phyloP scores from a whole-genome alignment of 2,797 vertebrate species.

The Pangasius djambal region DNA sequence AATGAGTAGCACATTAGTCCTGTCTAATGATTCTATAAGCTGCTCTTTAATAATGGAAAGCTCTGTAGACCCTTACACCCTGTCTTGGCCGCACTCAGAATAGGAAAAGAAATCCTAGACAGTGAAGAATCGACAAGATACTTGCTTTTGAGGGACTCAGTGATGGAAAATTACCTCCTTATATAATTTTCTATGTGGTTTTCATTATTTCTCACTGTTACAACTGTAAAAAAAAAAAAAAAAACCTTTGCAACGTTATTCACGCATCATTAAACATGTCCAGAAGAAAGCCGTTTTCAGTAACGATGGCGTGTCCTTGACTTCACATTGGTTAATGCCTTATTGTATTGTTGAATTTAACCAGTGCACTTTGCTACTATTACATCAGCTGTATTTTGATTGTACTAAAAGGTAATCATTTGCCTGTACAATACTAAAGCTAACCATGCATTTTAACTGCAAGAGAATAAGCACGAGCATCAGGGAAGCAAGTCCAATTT shows the following conservation, averaged over 20 bases:
- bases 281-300: background rate
- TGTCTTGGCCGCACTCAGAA: constrained; percentile 7
- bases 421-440: constrained; percentile 35
- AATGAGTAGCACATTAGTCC: constrained; percentile 54
- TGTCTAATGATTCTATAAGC: constrained; percentile 62
- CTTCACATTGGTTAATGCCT: constrained; percentile 35
- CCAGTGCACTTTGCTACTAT: background rate
- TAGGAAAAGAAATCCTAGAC: constrained; percentile 5
- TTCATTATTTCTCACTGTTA: background rate
- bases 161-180: background rate
- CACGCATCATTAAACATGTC: constrained; percentile 9
- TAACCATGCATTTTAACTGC: constrained; percentile 38
- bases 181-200: background rate
- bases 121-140: background rate
- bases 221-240: background rate
- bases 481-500: background rate
- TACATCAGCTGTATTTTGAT: constrained; percentile 19
- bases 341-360: constrained; percentile 22
- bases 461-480: background rate
- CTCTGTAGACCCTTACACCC: constrained; percentile 24
- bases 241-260: background rate
- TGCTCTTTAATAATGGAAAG: constrained; percentile 51
- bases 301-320: constrained; percentile 4
- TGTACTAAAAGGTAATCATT: constrained; percentile 50
- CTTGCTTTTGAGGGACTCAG: background rate